Base-by-base conservation (phyloP, 2,888 invertebrate genomes). In the Eupelmus urozonus region DNA sequence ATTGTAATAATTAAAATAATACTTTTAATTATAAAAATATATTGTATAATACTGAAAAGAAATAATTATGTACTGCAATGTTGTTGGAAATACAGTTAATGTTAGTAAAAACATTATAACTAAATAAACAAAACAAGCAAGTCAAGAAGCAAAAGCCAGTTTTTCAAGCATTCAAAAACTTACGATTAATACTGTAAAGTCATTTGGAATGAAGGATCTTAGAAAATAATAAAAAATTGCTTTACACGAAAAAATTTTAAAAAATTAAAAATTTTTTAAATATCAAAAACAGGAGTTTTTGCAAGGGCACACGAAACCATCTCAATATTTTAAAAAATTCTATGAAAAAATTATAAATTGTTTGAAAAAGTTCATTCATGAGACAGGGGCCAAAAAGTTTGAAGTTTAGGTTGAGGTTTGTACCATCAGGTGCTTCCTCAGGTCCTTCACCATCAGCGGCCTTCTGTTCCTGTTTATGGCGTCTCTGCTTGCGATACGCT, bases 401-500 rank as follows among this genome's bases (percentile, higher is more conserved):
- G 16, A 60, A 51, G 60, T 20, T 71, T 69, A 49, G 1, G 59
- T 55, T 78, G 69, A 81, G 74, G 82, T 84, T 82, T 86, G 87
- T 89, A 89, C 89, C 90, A 85, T 91, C 92, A 20, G 74, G 5
- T 63, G 63, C 53, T 55, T 82, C 81, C 82, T 84, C 84, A 83
- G 85, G 87, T 87, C 87, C 90, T 83, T 91, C 92, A 83, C 91
- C 91, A 87, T 88, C 88, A 79, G 90, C 91, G 79, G 89, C 89
- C 81, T 90, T 87, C 87, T 84, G 91, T 90, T 89, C 92, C 92
- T 93, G 93, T 93, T 94, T 94, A 89, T 92, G 90, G 81, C 92
- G 92, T 85, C 92, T 90, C 89, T 88, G 89, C 91, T 93, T 95
- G 91, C 94, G 94, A 90, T 92, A 91, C 85, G 93, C 92, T 91